Evolutionary conservation across 2,888 invertebrate species (phyloP).

Genomic region (Meghimatium bilineatum): DNA sequence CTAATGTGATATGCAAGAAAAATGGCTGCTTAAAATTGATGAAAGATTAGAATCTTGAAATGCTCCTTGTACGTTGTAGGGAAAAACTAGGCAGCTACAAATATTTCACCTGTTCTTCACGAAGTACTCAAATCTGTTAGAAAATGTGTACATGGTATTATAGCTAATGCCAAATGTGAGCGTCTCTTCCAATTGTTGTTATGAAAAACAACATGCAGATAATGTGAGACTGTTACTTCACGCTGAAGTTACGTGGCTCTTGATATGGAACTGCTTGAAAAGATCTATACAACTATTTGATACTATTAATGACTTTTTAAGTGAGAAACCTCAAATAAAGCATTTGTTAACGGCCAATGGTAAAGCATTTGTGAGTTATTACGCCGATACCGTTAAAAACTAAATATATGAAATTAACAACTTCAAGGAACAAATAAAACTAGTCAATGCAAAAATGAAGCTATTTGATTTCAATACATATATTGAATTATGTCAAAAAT

Average conservation of each 20-base stretch:
- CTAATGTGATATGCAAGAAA: not conserved
- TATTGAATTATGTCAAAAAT: conserved; percentile 4
- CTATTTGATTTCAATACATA: not conserved
- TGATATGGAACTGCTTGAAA: too few species aligned
- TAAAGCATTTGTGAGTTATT: conserved; percentile 15
- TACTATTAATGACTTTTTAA: not conserved
- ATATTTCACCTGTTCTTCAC: not conserved
- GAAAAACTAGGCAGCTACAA: not conserved
- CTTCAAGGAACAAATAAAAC: not conserved
- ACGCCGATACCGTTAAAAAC: not conserved
- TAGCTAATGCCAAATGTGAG: not conserved
- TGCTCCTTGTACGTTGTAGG: not conserved
- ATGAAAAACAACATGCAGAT: not conserved
- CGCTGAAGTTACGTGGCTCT: not conserved
- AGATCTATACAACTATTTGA: too few species aligned
- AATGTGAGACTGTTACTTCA: conserved; percentile 1
- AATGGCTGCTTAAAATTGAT: not conserved
- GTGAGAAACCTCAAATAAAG: conserved; percentile 14
- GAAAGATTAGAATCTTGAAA: not conserved
- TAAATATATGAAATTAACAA: not conserved
- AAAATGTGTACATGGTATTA: not conserved
- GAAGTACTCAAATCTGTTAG: not conserved
- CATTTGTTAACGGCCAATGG: conserved; percentile 10
- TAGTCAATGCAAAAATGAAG: conserved; percentile 1
- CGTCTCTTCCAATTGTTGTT: not conserved